Evolutionary conservation across 1,140 invertebrate species (phyloP).

Genomic region (Macrostomum lignano): DNA sequence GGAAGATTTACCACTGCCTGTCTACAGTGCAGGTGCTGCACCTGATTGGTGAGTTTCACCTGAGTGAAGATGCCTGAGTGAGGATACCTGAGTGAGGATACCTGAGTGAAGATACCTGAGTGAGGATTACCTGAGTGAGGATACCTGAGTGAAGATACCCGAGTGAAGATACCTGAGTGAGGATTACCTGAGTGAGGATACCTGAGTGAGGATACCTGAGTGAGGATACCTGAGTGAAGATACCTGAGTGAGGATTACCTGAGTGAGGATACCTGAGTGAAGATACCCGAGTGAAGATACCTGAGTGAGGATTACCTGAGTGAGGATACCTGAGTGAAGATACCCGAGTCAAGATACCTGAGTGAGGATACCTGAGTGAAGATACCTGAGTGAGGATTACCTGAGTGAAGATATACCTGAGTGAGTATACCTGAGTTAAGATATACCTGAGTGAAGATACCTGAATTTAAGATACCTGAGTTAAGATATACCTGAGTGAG

Average conservation of each 20-base stretch:
- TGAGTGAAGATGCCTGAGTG: neutral
- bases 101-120: neutral
- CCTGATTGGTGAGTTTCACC: slow-evolving; percentile 46
- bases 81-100: neutral
- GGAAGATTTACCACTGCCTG: slow-evolving; percentile 97
- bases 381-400: slow-evolving; percentile 29
- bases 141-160: no score
- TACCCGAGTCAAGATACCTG: no score
- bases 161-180: no score
- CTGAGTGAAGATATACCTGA: neutral
- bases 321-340: no score
- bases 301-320: no score
- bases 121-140: no score
- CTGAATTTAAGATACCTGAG: no score
- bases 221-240: neutral
- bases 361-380: slow-evolving; percentile 1
- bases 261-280: slow-evolving; percentile 2
- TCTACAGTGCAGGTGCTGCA: slow-evolving; percentile 92
- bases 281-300: slow-evolving; percentile 3
- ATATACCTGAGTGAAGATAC: no score
- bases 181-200: no score
- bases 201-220: no score
- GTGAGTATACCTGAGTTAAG: neutral
- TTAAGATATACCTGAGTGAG: no score
- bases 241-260: slow-evolving; percentile 1